Evolutionary conservation across 2,888 invertebrate genomes (phyloP), one percentile per base, ranked within the genome.

Genomic region (Eurytoma californica): DNA sequence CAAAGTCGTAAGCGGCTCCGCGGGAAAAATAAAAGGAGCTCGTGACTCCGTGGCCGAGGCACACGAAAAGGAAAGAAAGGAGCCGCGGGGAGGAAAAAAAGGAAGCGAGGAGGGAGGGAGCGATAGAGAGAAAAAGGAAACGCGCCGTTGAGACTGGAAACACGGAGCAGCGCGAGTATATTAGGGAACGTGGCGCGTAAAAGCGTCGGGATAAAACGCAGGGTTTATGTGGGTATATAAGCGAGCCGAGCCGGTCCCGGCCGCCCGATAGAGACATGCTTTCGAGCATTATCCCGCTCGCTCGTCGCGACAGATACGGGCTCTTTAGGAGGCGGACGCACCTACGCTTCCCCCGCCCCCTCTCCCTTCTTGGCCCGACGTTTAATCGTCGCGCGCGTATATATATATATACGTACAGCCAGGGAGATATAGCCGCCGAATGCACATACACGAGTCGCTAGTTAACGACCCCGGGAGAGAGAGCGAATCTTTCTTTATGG

Each of bases 161-260:
- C 68, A 69, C 70, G 72, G 51, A 51, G 14, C 70, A 30, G 69
- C 73, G 75, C 83, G 85, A 73, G 77, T 80, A 77, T 80, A 88
- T 85, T 86, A 86, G 86, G 85, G 85, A 85, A 86, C 85, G 86
- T 39, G 39, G 39, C 39, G 87, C 87, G 87, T 89, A 88, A 89
- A 89, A 86, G 86, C 88, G 89, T 87, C 87, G 85, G 88, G 87
- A 89, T 89, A 89, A 90, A 90, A 87, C 85, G 85, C 85, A 84
- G 87, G 86, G 86, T 90, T 89, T 90, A 90, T 89, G 88, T 85
- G 89, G 86, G 53, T 39, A 39, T 39, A 39, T 39, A 39, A 39
- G 39, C 39, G 39, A 39, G 28, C 77, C 65, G 72, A 20, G 66
- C 4, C 63, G 58, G 20, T 60, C 30, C 72, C 76, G 61, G 67